Conservation (phyloP, 1,140 invertebrate species). For the Drosophila hydei region DNA sequence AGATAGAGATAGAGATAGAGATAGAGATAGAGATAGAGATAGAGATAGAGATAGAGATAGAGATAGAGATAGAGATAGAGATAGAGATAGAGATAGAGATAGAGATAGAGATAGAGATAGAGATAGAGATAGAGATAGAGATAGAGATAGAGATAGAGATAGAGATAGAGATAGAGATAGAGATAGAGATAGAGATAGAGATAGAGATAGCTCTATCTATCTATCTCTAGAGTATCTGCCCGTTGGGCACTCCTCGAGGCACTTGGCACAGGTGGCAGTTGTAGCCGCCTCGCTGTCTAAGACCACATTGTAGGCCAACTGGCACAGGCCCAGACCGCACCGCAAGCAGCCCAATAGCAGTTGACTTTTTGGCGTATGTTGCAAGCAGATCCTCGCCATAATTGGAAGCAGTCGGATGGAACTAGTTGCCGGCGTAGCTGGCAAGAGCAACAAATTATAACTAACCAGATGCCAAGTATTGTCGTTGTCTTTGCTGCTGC, state of each 20-base stretch:
- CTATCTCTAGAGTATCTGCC: not conserved
- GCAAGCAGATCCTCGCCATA: conserved; percentile 77
- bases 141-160: not conserved
- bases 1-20: too few species aligned
- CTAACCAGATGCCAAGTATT: conserved; percentile 28
- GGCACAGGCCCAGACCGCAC: conserved; percentile 8
- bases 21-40: not conserved
- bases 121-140: not conserved
- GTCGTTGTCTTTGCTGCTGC: not conserved
- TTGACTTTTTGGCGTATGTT: conserved; percentile 76
- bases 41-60: not conserved
- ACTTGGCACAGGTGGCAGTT: conserved; percentile 44
- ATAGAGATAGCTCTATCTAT: too few species aligned
- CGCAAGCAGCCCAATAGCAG: conserved; percentile 45
- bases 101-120: too few species aligned
- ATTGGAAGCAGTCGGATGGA: conserved; percentile 76
- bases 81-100: not conserved
- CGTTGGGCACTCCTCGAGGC: not conserved
- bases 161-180: not conserved
- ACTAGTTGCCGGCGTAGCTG: conserved; percentile 59
- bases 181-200: too few species aligned
- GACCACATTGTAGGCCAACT: conserved; percentile 61
- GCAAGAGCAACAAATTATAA: conserved; percentile 61
- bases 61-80: too few species aligned
- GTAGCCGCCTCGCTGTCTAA: conserved; percentile 65